Evolutionary conservation across 2,888 invertebrate species (phyloP).

Genomic region (Limnephilus auricula): DNA sequence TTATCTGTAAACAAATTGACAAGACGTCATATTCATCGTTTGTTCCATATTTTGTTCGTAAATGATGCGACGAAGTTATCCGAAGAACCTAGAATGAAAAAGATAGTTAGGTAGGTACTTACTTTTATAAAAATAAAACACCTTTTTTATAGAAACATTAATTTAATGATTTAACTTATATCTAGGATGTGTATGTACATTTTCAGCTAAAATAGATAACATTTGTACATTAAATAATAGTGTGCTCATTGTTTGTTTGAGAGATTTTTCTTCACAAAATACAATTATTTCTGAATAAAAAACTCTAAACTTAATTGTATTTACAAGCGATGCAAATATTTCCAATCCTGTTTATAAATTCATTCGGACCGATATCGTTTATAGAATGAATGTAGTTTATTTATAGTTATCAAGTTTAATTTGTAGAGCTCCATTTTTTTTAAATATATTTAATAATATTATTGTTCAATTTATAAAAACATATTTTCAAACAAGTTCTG

Average conservation of each 20-base stretch:
- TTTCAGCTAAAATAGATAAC: constrained; percentile 14
- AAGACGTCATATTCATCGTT: not conserved
- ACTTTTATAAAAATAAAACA: not conserved
- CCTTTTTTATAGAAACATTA: constrained; percentile 9
- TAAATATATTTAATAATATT: too few species aligned
- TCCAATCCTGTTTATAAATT: not conserved
- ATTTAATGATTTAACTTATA: constrained; percentile 8
- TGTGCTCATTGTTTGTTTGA: not conserved
- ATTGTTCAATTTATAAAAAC: too few species aligned
- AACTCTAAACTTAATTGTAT: not conserved
- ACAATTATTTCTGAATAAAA: not conserved
- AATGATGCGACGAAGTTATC: not conserved
- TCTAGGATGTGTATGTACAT: constrained; percentile 5
- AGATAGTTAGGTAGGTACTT: not conserved
- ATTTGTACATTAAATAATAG: constrained; percentile 5
- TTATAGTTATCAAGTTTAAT: too few species aligned
- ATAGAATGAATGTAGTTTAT: too few species aligned
- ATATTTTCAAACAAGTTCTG: too few species aligned
- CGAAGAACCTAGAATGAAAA: not conserved
- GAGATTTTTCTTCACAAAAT: not conserved
- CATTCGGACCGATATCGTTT: not conserved
- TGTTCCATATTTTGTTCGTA: not conserved
- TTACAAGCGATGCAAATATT: not conserved
- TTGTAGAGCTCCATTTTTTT: too few species aligned
- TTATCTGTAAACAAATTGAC: not conserved